Evolutionary conservation across 2,797 vertebrate genomes (phyloP), one percentile per base, ranked within the genome.

Genomic region (Holocentrus rufus): DNA sequence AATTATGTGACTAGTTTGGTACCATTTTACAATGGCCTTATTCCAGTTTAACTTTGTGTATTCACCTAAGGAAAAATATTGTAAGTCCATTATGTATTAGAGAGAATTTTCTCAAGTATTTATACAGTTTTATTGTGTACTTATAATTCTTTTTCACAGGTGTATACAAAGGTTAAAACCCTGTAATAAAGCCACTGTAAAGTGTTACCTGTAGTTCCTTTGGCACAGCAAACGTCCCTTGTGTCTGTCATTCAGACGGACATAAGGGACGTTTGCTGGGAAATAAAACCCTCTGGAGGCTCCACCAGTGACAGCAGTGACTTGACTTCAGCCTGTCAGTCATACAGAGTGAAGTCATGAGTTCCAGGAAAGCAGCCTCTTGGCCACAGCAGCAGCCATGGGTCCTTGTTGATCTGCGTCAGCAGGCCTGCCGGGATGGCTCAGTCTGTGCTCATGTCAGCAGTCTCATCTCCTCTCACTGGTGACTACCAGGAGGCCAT

Each of bases 401-500:
- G 54, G 55, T 74, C 69, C 54, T 36, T 78, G 62, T 65, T 81
- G 75, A 77, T 58, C 27, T 80, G 83, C 82, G 69, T 92, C 86
- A 91, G 72, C 20, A 23, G 54, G 66, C 20, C 59, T 60, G 69
- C 79, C 69, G 72, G 44, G 66, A 81, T 59, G 60, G 42, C 65
- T 69, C 85, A 65, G 68, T 69, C 85, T 63, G 68, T n/a, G 2
- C 63, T 85, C 7, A 4, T 84, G 85, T 89, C 85, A 81, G 83
- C 79, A 76, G 70, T 79, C 74, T 81, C 73, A 87, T 87, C 82
- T 79, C 55, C 67, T 68, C 70, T 81, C 73, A 66, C 57, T 79
- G 52, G 80, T 82, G 55, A 80, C 71, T 72, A 77, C 66, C 73
- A 82, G 85, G 70, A 87, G 59, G 88, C 83, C 79, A 82, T 64